Percentiles rank a stretch among this genome's conserved stretches.
Conservation (phyloP, 1,140 invertebrate genomes). For the Eurosta solidaginis region DNA sequence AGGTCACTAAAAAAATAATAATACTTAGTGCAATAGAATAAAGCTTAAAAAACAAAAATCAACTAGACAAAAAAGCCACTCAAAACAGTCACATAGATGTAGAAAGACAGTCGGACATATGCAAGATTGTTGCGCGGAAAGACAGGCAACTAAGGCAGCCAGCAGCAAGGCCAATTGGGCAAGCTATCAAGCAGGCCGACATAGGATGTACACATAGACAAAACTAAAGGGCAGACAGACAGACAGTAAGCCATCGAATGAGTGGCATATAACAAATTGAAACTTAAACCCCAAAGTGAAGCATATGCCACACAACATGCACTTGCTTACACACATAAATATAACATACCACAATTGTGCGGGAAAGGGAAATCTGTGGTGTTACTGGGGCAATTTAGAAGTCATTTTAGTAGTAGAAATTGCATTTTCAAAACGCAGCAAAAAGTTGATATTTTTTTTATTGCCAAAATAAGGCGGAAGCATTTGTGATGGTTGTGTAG, state of each 20-base stretch:
- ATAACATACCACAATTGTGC: not conserved
- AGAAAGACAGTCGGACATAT: not conserved
- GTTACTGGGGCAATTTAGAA: not conserved
- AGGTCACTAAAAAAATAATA: not conserved
- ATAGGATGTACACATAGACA: not conserved
- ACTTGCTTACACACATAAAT: no score
- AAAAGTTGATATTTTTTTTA: no score
- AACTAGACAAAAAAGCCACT: not conserved
- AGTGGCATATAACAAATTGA: constrained; percentile 19
- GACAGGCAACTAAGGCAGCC: not conserved
- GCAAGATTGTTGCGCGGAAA: no score
- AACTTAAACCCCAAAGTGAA: constrained; percentile 4
- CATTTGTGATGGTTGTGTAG: not conserved
- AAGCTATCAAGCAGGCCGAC: not conserved
- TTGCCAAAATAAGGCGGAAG: no score
- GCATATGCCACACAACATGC: not conserved
- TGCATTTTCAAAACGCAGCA: not conserved
- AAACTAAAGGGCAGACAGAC: not conserved
- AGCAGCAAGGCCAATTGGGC: constrained; percentile 10
- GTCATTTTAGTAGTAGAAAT: not conserved
- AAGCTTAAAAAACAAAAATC: not conserved
- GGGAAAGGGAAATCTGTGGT: not conserved
- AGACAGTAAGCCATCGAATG: constrained; percentile 9
- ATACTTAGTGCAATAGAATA: not conserved
- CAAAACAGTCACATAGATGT: not conserved